These are phyloP conservation scores for Exaiptasia diaphana DNA, from an alignment of 64 coral and sea anemone genomes.

Conservation along the genomic window DNA sequence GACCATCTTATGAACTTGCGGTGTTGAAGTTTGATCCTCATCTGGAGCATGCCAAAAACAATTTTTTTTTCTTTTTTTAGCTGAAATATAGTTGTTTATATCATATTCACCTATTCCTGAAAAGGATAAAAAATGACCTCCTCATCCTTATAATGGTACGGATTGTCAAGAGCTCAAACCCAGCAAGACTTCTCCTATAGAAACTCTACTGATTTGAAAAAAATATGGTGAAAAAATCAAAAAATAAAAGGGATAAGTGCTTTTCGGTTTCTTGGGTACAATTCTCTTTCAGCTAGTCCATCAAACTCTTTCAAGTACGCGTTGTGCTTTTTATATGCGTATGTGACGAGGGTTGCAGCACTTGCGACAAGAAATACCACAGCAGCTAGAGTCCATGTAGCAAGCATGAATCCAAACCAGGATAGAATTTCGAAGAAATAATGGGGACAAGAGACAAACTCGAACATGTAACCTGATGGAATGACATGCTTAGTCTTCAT, in stretches of 20 bases:
- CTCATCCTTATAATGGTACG: too few relatives aligned
- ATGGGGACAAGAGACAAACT: slow-evolving; percentile 68
- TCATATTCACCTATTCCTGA: too few relatives aligned
- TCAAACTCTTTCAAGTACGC: slow-evolving; percentile 63
- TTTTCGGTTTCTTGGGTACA: slow-evolving; percentile 66
- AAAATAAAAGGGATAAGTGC: slow-evolving; percentile 64
- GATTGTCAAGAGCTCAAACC: too few relatives aligned
- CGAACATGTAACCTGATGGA: slow-evolving; percentile 72
- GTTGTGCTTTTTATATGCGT: slow-evolving; percentile 69
- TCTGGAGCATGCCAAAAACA: too few relatives aligned
- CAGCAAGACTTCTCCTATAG: too few relatives aligned
- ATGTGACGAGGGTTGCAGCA: slow-evolving; percentile 44
- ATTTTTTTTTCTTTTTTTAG: too few relatives aligned
- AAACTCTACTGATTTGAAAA: too few relatives aligned
- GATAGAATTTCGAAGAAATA: slow-evolving; percentile 77
- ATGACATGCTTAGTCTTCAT: slow-evolving; percentile 61
- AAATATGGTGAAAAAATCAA: slow-evolving; percentile 21
- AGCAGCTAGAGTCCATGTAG: slow-evolving; percentile 57
- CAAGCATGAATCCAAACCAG: slow-evolving; percentile 71
- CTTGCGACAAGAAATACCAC: slow-evolving; percentile 70
- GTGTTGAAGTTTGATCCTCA: too few relatives aligned
- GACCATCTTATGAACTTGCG: too few relatives aligned
- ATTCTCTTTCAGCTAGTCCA: slow-evolving; percentile 52
- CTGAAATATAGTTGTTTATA: too few relatives aligned
- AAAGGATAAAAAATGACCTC: too few relatives aligned